phyloP scores from a whole-genome alignment of 2,888 invertebrate species.

The Caenorhabditis sp. region DNA sequence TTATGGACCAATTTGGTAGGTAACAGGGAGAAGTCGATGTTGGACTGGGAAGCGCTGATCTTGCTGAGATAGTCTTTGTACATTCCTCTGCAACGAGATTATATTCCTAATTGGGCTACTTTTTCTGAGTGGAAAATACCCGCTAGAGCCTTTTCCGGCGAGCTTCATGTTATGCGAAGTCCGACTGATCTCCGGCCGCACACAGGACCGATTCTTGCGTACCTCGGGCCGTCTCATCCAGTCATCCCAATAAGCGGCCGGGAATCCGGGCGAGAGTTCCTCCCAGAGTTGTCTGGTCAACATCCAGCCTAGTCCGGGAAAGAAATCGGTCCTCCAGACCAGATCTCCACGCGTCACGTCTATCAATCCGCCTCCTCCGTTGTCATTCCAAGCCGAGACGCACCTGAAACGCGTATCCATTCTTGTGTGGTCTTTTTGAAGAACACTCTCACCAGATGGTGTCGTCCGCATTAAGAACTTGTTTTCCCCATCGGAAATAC shows the following conservation, averaged over 20 bases:
- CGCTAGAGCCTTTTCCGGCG: constrained; percentile 92
- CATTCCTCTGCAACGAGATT: constrained; percentile 70
- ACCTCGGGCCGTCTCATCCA: constrained; percentile 96
- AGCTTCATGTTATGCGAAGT: constrained; percentile 84
- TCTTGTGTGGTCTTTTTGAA: neutral
- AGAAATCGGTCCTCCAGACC: constrained; percentile 96
- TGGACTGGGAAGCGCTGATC: constrained; percentile 78
- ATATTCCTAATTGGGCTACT: too few relatives aligned
- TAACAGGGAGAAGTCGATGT: constrained; percentile 91
- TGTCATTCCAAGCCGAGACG: constrained; percentile 99
- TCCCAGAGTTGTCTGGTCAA: constrained; percentile 88
- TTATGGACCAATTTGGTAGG: constrained; percentile 91
- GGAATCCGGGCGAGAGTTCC: constrained; percentile 92
- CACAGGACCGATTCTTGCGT: constrained; percentile 88
- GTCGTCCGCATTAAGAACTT: constrained; percentile 87
- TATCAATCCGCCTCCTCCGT: constrained; percentile 83
- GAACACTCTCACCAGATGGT: constrained; percentile 85
- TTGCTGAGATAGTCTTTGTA: constrained; percentile 73
- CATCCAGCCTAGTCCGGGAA: constrained; percentile 92
- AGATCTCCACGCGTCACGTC: constrained; percentile 82
- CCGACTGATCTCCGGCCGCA: constrained; percentile 95
- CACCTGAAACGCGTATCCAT: constrained; percentile 82
- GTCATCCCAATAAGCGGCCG: constrained; percentile 92
- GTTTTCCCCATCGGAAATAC: constrained; percentile 93
- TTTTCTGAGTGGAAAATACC: constrained; percentile 81